Base-by-base conservation (phyloP, 2,797 vertebrate genomes). In the Oophaga sylvatica region DNA sequence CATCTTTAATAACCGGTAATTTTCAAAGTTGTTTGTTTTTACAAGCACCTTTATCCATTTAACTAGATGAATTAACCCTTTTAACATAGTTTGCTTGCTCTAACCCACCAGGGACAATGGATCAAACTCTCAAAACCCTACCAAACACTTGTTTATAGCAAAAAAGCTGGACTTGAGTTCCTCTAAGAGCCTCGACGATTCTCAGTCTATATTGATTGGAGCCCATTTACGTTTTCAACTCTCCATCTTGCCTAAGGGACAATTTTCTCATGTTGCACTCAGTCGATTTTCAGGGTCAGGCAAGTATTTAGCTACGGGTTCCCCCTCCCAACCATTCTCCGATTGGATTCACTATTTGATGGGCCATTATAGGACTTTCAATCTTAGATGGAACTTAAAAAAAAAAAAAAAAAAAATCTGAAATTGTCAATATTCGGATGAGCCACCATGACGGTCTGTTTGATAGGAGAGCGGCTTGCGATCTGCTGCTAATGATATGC, bases 351-450 rank as follows among this genome's bases (percentile, higher is more conserved):
- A 86, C 90, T 9, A 13, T 85, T 90, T 35, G 35, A 78, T 90
- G 13, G 0, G 89, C 63, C 90, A 90, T 90, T 90, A 71, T 65
- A 71, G 0, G 65, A 91, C 87, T 94, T 93, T 93, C 94, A 94
- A 94, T 95, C 93, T 94, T 90, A 80, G 85, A 93, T 90, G 90
- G 94, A 94, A 93, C 90, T 41, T 3, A 93, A 92, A 88, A 89
- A 93, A 62, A 22, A 93, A 93, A 62, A 22, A 93, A 26, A 26
- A 26, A 26, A 92, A 89, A 88, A 94, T 92, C 94, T 94, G 93
- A 93, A 94, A 94, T 91, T 92, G 92, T 93, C 93, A 93, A 91
- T 94, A 93, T 91, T 91, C 89, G 31, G 26, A 91, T 93, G 93
- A 94, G 90, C 90, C 89, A 91, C 93, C 91, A 91, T 93, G 93